Evolutionary conservation across 2,797 vertebrate genomes (phyloP).

Genomic region (Sebastes paucispinis): DNA sequence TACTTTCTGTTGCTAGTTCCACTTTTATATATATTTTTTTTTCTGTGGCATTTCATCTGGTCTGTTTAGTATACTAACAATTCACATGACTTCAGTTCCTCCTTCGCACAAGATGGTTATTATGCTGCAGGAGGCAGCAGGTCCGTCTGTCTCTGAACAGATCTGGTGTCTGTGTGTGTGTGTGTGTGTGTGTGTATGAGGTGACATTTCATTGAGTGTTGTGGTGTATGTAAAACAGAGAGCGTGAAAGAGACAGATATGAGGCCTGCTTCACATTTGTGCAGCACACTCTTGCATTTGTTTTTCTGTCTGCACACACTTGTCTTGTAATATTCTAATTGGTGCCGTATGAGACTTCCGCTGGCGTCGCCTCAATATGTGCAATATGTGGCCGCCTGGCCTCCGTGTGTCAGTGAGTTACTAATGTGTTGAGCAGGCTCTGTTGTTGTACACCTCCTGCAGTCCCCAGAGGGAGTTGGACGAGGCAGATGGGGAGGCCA

Average conservation of each 20-base stretch:
- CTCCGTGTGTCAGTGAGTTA: slow-evolving; percentile 39
- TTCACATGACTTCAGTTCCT: slow-evolving; percentile 17
- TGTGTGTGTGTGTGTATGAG: background rate
- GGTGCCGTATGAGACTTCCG: slow-evolving; percentile 23
- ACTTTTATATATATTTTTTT: background rate
- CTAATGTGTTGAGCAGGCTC: slow-evolving; percentile 51
- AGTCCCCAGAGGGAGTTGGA: slow-evolving; percentile 39
- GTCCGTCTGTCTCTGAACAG: slow-evolving; percentile 12
- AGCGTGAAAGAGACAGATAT: slow-evolving; percentile 14
- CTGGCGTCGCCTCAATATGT: slow-evolving; percentile 28
- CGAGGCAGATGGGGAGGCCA: slow-evolving; percentile 60
- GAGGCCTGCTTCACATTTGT: slow-evolving; percentile 18
- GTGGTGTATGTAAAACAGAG: slow-evolving; percentile 34
- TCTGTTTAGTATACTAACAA: slow-evolving; percentile 5
- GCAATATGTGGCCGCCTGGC: slow-evolving; percentile 19
- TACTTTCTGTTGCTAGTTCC: background rate
- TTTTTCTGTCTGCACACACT: slow-evolving; percentile 9
- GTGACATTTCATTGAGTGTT: slow-evolving; percentile 39
- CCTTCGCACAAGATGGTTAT: slow-evolving; percentile 22
- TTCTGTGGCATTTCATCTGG: background rate
- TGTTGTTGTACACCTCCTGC: slow-evolving; percentile 45
- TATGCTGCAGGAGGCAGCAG: slow-evolving; percentile 16
- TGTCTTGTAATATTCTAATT: slow-evolving; percentile 50
- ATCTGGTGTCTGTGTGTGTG: background rate
- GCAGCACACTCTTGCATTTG: slow-evolving; percentile 8